Evolutionary conservation across 2,113 vertebrate genomes (phyloP).

Genomic region (Bufo gargarizans): DNA sequence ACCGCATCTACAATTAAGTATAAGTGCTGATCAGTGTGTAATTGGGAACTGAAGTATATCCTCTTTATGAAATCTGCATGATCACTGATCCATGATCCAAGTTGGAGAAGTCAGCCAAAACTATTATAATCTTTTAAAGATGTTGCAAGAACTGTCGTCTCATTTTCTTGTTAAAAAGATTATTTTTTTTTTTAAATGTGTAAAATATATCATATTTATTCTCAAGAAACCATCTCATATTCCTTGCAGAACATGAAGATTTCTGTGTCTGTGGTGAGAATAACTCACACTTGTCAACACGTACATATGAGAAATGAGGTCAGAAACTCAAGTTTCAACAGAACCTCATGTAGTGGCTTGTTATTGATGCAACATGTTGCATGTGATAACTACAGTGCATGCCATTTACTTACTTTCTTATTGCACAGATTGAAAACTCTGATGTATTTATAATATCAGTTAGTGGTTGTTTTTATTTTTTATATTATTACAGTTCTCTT

Average conservation of each 20-base stretch:
- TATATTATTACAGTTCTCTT: no score
- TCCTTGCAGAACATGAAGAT: background rate
- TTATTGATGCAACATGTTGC: background rate
- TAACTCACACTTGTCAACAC: background rate
- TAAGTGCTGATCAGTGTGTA: conserved; percentile 21
- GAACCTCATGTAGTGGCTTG: background rate
- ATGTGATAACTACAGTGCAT: background rate
- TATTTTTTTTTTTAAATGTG: no score
- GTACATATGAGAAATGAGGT: background rate
- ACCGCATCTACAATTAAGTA: background rate
- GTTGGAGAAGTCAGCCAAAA: conserved; percentile 23
- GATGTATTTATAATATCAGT: background rate
- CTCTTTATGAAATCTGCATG: conserved; percentile 3
- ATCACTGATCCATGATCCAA: conserved; percentile 19
- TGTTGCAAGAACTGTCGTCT: background rate
- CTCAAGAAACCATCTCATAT: background rate
- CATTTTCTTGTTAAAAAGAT: background rate
- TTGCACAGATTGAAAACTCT: background rate
- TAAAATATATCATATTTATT: background rate
- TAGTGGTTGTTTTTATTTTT: no score
- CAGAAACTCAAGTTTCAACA: background rate
- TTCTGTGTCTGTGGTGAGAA: background rate
- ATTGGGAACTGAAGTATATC: conserved; percentile 14
- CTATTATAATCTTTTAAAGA: background rate
- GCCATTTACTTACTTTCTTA: no score